These are phyloP conservation scores for Sakesphorus luctuosus DNA, from an alignment of 2,113 vertebrate genomes.

Conservation along the genomic window DNA sequence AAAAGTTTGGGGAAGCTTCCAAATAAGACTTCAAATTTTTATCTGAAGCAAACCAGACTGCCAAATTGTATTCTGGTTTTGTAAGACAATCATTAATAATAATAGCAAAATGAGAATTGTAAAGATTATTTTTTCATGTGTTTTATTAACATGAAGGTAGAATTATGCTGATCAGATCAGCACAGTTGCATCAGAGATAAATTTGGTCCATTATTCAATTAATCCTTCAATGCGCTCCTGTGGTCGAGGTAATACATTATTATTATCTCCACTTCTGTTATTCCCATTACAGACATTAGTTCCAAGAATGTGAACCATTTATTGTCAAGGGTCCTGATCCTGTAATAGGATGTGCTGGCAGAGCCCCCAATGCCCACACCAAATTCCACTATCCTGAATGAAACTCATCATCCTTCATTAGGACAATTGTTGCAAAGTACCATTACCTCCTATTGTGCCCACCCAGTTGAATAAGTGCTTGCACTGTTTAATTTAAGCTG, in stretches of 20 bases:
- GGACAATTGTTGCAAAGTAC: neutral
- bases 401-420: conserved; percentile 18
- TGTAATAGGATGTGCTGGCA: conserved; percentile 30
- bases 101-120: conserved; percentile 1
- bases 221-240: conserved; percentile 24
- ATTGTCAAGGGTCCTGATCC: conserved; percentile 36
- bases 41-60: conserved; percentile 59
- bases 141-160: conserved; percentile 23
- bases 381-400: neutral
- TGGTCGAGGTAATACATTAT: conserved; percentile 17
- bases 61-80: conserved; percentile 6
- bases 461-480: neutral
- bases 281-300: conserved; percentile 45
- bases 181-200: conserved; percentile 11
- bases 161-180: neutral
- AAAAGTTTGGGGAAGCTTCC: conserved; percentile 28
- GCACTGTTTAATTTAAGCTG: neutral
- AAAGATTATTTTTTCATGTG: conserved; percentile 8
- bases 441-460: neutral
- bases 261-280: conserved; percentile 36
- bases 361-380: neutral
- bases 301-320: conserved; percentile 59
- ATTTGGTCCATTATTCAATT: conserved; percentile 56
- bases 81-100: conserved; percentile 32
- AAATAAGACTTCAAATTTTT: conserved; percentile 41